Evolutionary conservation across 2,113 vertebrate genomes (phyloP).

Genomic region (Pygathrix nemaeus): DNA sequence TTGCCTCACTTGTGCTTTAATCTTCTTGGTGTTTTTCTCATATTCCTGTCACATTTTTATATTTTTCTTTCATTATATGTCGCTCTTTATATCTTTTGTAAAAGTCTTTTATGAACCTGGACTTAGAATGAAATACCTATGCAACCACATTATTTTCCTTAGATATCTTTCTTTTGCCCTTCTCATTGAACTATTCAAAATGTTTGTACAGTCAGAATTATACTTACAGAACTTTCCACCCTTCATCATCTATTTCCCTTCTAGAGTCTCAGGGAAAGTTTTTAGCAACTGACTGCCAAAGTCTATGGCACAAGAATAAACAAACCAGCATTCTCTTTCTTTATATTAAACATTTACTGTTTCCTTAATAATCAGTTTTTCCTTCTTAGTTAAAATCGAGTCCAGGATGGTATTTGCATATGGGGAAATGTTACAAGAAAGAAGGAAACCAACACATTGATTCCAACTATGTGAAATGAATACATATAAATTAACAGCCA

Average conservation of each 20-base stretch:
- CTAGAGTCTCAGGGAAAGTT: conserved; percentile 19
- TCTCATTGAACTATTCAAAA: conserved; percentile 63
- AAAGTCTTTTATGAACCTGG: conserved; percentile 30
- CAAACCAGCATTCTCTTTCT: conserved; percentile 14
- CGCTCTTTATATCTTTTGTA: conserved; percentile 44
- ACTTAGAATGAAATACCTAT: conserved; percentile 16
- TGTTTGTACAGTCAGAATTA: conserved; percentile 39
- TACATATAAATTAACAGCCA: not conserved
- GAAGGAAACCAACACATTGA: not conserved
- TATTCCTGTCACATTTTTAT: conserved; percentile 25
- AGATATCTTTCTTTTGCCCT: conserved; percentile 55
- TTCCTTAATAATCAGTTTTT: conserved; percentile 37
- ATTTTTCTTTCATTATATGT: conserved; percentile 38
- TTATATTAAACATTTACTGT: conserved; percentile 37
- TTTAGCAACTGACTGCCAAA: conserved; percentile 43
- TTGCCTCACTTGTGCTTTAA: not conserved
- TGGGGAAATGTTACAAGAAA: not conserved
- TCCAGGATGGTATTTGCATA: not conserved
- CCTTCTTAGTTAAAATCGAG: conserved; percentile 42
- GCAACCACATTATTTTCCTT: conserved; percentile 44
- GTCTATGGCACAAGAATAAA: conserved; percentile 15
- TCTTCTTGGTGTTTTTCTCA: conserved; percentile 4
- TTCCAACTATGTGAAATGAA: not conserved
- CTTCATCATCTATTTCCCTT: conserved; percentile 49
- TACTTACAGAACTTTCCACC: conserved; percentile 38